phyloP scores from a whole-genome alignment of 2,888 invertebrate genomes.

The Cheiracanthium punctorium region DNA sequence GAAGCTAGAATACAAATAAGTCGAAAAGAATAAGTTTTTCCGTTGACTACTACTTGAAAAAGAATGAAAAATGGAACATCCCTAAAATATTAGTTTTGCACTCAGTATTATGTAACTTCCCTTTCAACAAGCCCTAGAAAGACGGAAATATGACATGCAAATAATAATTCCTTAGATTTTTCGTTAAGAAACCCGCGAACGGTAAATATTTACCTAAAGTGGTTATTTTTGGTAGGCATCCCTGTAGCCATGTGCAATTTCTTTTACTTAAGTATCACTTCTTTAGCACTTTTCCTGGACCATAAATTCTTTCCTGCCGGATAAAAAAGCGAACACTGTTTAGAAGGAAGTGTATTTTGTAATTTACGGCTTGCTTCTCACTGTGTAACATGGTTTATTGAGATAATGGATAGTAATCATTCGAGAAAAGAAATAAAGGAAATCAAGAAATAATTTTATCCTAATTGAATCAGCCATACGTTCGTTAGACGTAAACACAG shows the following conservation, averaged over 20 bases:
- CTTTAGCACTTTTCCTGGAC: slow-evolving; percentile 19
- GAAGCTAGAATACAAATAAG: too few species aligned
- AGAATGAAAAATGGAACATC: too few species aligned
- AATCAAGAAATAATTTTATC: too few species aligned
- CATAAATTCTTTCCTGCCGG: slow-evolving; percentile 10
- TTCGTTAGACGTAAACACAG: too few species aligned
- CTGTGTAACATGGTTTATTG: too few species aligned
- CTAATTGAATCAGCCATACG: too few species aligned
- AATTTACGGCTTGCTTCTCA: background rate
- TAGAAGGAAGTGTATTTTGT: background rate
- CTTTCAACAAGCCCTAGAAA: background rate
- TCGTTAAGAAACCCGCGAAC: background rate
- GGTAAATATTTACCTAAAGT: slow-evolving; percentile 22
- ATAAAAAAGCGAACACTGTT: background rate
- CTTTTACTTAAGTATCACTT: slow-evolving; percentile 26
- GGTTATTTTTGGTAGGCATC: slow-evolving; percentile 19
- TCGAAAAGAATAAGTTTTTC: too few species aligned
- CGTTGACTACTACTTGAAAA: too few species aligned
- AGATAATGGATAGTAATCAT: too few species aligned
- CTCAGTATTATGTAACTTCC: too few species aligned
- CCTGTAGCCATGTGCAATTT: slow-evolving; percentile 4
- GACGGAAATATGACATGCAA: background rate
- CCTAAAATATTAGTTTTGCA: too few species aligned
- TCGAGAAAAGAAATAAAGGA: too few species aligned
- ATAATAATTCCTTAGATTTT: background rate